A percentile compares a stretch with the other conserved stretches of the same genome.
Conservation (phyloP, 2,113 vertebrate genomes). For the Microtus oregoni region DNA sequence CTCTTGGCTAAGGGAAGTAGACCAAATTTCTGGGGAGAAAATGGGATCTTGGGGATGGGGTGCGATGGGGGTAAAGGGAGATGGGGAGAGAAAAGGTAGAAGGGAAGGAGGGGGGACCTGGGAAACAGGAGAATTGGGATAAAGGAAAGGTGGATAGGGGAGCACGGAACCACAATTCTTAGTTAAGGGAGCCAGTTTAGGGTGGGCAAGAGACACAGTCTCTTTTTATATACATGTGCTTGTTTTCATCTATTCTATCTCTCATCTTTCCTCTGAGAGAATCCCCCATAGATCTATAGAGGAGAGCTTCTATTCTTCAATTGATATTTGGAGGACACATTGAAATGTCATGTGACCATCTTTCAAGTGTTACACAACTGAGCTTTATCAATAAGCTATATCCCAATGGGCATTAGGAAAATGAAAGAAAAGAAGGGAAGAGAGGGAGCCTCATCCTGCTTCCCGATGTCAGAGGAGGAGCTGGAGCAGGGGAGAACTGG, state of each 20-base stretch:
- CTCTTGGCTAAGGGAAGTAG: no score
- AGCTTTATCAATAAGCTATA: not conserved
- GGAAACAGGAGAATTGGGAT: no score
- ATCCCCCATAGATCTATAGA: not conserved
- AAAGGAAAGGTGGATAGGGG: no score
- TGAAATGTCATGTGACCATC: not conserved
- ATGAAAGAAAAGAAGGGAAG: not conserved
- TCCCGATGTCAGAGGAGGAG: not conserved
- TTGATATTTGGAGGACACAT: not conserved
- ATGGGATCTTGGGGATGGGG: no score
- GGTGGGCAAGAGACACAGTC: no score
- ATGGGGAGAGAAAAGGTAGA: no score
- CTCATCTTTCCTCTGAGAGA: not conserved
- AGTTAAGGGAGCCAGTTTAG: no score
- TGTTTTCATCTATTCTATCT: not conserved
- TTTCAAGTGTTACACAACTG: not conserved
- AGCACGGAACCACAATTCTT: no score
- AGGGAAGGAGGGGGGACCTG: no score
- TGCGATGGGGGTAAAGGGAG: no score
- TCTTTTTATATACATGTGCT: not conserved
- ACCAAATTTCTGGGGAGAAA: no score
- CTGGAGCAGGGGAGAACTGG: not conserved
- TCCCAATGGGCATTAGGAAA: not conserved
- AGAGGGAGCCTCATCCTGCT: not conserved
- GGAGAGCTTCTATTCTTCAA: not conserved